Conservation (phyloP, 2,888 invertebrate species). For the Falcaria lacertinaria region DNA sequence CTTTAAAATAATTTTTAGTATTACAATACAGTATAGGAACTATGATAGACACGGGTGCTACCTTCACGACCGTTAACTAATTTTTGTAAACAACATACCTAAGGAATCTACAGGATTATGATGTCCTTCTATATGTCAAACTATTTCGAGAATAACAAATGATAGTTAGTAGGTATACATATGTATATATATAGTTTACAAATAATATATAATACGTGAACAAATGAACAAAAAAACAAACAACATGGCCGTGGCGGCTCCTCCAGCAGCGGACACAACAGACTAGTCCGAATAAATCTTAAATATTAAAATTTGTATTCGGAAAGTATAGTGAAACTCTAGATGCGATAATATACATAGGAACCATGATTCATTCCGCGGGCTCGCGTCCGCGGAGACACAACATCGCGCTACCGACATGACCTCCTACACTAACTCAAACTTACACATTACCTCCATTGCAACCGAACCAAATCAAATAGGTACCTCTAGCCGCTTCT, state of each 20-base stretch:
- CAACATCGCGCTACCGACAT: constrained; percentile 73
- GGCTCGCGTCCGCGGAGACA: constrained; percentile 70
- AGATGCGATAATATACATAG: constrained; percentile 81
- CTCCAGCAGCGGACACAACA: constrained; percentile 74
- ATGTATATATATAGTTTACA: constrained; percentile 38
- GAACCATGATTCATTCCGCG: constrained; percentile 80
- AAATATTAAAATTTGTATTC: constrained; percentile 80
- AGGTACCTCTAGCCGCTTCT: constrained; percentile 19
- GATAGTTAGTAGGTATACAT: constrained; percentile 28
- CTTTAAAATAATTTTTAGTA: constrained; percentile 75
- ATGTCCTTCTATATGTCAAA: constrained; percentile 47
- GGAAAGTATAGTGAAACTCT: constrained; percentile 80
- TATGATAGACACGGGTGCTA: constrained; percentile 77
- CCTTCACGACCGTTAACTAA: constrained; percentile 69
- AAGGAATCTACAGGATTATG: constrained; percentile 45
- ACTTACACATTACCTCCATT: constrained; percentile 55
- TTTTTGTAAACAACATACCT: constrained; percentile 61
- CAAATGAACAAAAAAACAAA: constrained; percentile 53
- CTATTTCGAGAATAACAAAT: constrained; percentile 55
- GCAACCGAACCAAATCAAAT: constrained; percentile 41
- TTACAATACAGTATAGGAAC: constrained; percentile 79
- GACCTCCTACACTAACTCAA: constrained; percentile 66
- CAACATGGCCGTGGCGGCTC: constrained; percentile 74
- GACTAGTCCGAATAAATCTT: constrained; percentile 78
- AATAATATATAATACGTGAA: constrained; percentile 38